These are phyloP conservation scores for Halichoeres trimaculatus DNA, from an alignment of 2,113 vertebrate species.

Conservation along the genomic window DNA sequence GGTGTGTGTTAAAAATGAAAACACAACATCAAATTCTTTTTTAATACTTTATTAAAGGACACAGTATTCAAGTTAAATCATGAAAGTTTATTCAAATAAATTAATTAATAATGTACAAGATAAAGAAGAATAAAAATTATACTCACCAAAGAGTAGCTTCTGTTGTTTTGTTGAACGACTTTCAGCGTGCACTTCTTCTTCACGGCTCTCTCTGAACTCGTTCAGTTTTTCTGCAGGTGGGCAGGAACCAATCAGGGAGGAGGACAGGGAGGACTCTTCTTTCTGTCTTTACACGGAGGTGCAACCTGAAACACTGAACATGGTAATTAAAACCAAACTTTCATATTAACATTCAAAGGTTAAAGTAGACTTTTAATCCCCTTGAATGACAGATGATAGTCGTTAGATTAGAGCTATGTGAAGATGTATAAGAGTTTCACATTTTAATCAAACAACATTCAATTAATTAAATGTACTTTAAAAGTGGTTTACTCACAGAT, in stretches of 20 bases:
- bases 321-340: constrained; percentile 1
- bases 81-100: neutral
- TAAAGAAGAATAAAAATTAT: neutral
- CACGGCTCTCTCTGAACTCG: neutral
- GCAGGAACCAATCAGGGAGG: neutral
- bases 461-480: too few relatives aligned
- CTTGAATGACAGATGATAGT: too few relatives aligned
- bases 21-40: constrained; percentile 5
- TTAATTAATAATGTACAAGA: neutral
- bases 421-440: neutral
- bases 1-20: neutral
- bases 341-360: neutral
- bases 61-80: constrained; percentile 1
- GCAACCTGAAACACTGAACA: constrained; percentile 52
- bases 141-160: constrained; percentile 55
- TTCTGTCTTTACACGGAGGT: neutral
- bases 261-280: neutral
- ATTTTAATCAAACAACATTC: too few relatives aligned
- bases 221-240: neutral
- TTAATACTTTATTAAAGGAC: constrained; percentile 60
- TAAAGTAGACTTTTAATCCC: too few relatives aligned
- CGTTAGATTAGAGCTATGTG: neutral
- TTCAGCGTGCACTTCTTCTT: constrained; percentile 1
- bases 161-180: neutral
- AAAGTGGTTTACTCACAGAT: too few relatives aligned